These are phyloP conservation scores for Pipistrellus nathusii DNA, from an alignment of 2,797 vertebrate species.

Conservation along the genomic window DNA sequence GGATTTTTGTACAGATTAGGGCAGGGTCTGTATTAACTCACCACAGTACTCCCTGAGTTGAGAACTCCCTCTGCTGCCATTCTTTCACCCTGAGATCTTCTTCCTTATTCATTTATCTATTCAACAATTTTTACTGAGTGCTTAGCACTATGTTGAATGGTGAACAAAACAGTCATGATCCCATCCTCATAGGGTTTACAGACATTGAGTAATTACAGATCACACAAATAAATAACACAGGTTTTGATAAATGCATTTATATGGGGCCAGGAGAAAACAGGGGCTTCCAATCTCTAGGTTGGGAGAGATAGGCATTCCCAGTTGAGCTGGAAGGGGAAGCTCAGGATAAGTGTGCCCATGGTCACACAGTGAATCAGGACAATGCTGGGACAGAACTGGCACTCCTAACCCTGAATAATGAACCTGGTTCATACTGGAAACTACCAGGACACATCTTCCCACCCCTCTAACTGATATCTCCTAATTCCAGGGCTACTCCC, in stretches of 20 bases:
- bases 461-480: neutral
- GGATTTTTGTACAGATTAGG: conserved; percentile 28
- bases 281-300: neutral
- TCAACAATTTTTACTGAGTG: conserved; percentile 28
- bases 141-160: conserved; percentile 1
- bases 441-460: neutral
- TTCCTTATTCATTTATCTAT: conserved; percentile 47
- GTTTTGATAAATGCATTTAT: conserved; percentile 56
- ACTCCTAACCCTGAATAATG: conserved; percentile 40
- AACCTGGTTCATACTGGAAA: conserved; percentile 11
- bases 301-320: conserved; percentile 31
- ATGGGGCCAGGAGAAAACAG: conserved; percentile 36
- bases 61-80: neutral
- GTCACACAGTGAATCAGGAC: neutral
- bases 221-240: conserved; percentile 33
- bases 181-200: neutral
- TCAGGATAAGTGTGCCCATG: neutral
- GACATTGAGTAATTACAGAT: conserved; percentile 20
- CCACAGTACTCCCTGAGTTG: conserved; percentile 23
- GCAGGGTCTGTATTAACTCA: neutral
- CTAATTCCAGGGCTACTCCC: neutral
- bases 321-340: conserved; percentile 47
- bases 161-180: conserved; percentile 5
- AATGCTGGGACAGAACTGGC: neutral
- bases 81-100: conserved; percentile 29